Evolutionary conservation across 30 jellyfish, hydroid and myxozoan species (phyloP), one percentile per base, ranked within the genome.

Genomic region (Cassiopea andromeda): DNA sequence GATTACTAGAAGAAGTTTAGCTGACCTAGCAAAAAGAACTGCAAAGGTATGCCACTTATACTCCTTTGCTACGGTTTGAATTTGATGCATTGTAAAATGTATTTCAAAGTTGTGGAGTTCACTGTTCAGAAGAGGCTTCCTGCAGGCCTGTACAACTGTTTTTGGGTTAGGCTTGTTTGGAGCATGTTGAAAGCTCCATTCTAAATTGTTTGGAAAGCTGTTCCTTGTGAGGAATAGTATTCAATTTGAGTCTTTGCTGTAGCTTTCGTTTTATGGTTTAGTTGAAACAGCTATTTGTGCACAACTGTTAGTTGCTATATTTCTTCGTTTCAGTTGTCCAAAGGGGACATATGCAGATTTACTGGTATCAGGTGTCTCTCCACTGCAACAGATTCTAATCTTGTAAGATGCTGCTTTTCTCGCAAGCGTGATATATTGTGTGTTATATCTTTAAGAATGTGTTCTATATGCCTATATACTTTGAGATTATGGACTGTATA

Each of bases 321-420:
- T 70, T 38, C 78, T 48, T 79, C 19, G 44, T 78, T 87, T 1
- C 48, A 87, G 94, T 47, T 87, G 73, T 77, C 94, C 60, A 78
- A 78, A 81, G 80, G 81, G 64, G 94, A 87, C 87, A 14, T 87
- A 16, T 80, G 77, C 79, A 87, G 69, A 78, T 50, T 77, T 0
- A 54, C 78, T 59, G 94, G 94, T 43, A 86, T 78, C 69, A 38
- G 90, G 17, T 77, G 94, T 54, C 90, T 76, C 27, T 87, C 94
- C 7, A 76, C 94, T 27, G 45, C 84, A 8, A 72, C 89, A 12
- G 90, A 87, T 38, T 77, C 94, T 17, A 87, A 87, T 81, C 85
- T 87, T 47, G 94, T 87, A 69, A 77, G 90, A 8, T 19, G 64
- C 7, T 54, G 7, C 12, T 27, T 27, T 27, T 27, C 38, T 27